Conservation (phyloP, 2,113 vertebrate genomes). For the Galemys pyrenaicus region DNA sequence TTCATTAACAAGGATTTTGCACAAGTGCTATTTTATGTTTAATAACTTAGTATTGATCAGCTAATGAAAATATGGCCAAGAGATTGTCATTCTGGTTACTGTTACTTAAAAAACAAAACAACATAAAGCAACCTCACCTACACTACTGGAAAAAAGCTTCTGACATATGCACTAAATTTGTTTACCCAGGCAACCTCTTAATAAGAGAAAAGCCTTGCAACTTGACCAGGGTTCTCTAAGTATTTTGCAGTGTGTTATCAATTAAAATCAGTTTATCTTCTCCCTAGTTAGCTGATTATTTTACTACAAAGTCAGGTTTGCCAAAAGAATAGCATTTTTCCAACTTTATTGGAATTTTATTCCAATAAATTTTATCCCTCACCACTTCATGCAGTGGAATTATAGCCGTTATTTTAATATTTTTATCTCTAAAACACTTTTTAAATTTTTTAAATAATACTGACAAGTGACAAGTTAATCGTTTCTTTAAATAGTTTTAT, state of each 20-base stretch:
- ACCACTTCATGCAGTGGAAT: slow-evolving; percentile 5
- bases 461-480: slow-evolving; percentile 6
- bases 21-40: not conserved
- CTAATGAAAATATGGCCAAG: not conserved
- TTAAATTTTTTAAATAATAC: not conserved
- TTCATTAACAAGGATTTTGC: slow-evolving; percentile 30
- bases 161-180: not conserved
- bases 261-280: slow-evolving; percentile 19
- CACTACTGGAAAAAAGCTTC: slow-evolving; percentile 47
- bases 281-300: not conserved
- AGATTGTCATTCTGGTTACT: slow-evolving; percentile 14
- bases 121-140: slow-evolving; percentile 64
- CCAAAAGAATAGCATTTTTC: slow-evolving; percentile 19
- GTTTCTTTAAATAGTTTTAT: slow-evolving; percentile 40
- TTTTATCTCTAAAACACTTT: not conserved
- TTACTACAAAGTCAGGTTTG: slow-evolving; percentile 20
- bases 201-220: not conserved
- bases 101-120: slow-evolving; percentile 58
- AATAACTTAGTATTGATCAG: not conserved
- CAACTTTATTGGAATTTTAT: slow-evolving; percentile 27
- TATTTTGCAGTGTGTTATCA: not conserved
- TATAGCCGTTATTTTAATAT: not conserved
- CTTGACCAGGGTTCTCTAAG: slow-evolving; percentile 41
- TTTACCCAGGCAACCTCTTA: slow-evolving; percentile 43
- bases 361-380: too few species aligned